Conservation (phyloP, 2,113 vertebrate genomes). For the Thryonomys swinderianus region DNA sequence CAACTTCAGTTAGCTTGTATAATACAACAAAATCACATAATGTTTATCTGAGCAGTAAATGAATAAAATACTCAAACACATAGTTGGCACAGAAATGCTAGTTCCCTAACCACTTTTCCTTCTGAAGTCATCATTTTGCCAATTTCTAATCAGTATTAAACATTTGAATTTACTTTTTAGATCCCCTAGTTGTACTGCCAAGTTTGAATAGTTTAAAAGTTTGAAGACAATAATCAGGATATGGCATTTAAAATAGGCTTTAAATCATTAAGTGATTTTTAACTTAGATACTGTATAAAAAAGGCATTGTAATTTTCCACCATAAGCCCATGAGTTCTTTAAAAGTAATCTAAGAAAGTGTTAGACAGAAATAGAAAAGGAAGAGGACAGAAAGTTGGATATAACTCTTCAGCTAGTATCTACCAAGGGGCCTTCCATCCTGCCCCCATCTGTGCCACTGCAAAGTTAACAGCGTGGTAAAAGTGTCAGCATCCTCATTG, state of each 20-base stretch:
- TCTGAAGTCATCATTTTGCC: conserved; percentile 31
- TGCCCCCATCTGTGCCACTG: neutral
- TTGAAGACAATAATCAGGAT: conserved; percentile 13
- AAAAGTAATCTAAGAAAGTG: neutral
- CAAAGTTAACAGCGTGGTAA: neutral
- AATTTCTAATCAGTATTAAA: neutral
- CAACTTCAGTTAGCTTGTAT: neutral
- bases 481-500: neutral
- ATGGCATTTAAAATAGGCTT: neutral
- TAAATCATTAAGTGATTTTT: conserved; percentile 12
- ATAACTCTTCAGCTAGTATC: neutral
- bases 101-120: neutral
- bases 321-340: neutral
- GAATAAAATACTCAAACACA: conserved; percentile 24
- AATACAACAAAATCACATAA: neutral
- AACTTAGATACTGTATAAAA: neutral
- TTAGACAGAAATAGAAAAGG: conserved; percentile 6
- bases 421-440: neutral
- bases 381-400: neutral
- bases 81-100: neutral
- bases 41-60: conserved; percentile 37
- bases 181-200: neutral
- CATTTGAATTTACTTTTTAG: neutral
- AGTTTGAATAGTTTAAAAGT: neutral
- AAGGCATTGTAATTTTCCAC: neutral